Evolutionary conservation across 2,888 invertebrate genomes (phyloP).

Genomic region (Andricus curvator): DNA sequence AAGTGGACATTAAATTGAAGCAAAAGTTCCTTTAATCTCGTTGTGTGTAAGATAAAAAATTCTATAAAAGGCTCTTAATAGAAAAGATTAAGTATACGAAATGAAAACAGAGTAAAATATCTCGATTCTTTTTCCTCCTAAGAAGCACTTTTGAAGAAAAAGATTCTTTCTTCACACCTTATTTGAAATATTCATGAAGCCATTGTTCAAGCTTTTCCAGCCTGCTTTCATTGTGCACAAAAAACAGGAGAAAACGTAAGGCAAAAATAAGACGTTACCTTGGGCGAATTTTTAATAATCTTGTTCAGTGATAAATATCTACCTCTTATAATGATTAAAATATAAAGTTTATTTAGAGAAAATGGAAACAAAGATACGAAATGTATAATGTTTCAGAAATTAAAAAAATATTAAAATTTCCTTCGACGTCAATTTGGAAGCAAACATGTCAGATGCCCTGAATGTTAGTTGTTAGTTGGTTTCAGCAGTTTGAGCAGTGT

Average conservation of each 20-base stretch:
- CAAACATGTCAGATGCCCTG: neutral
- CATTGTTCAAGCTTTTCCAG: constrained; percentile 37
- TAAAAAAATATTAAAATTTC: neutral
- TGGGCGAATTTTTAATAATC: constrained; percentile 6
- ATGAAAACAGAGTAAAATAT: constrained; percentile 12
- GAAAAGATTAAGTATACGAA: neutral
- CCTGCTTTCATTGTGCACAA: constrained; percentile 29
- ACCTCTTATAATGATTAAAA: neutral
- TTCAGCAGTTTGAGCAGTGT: constrained; percentile 6
- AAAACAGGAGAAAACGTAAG: constrained; percentile 25
- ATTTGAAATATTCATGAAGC: constrained; percentile 40
- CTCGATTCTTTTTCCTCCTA: neutral
- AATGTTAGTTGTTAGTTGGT: neutral
- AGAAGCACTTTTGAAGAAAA: neutral
- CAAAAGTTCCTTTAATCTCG: too few relatives aligned
- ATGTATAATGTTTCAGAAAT: neutral
- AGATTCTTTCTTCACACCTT: constrained; percentile 31
- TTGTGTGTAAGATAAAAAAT: too few relatives aligned
- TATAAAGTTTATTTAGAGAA: too few relatives aligned
- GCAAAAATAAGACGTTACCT: neutral
- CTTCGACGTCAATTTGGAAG: neutral
- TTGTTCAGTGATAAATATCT: neutral
- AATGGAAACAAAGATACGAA: neutral
- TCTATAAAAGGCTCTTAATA: neutral
- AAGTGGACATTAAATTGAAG: too few relatives aligned